phyloP scores from a whole-genome alignment of 2,797 vertebrate genomes.

The Apodemus agrarius region DNA sequence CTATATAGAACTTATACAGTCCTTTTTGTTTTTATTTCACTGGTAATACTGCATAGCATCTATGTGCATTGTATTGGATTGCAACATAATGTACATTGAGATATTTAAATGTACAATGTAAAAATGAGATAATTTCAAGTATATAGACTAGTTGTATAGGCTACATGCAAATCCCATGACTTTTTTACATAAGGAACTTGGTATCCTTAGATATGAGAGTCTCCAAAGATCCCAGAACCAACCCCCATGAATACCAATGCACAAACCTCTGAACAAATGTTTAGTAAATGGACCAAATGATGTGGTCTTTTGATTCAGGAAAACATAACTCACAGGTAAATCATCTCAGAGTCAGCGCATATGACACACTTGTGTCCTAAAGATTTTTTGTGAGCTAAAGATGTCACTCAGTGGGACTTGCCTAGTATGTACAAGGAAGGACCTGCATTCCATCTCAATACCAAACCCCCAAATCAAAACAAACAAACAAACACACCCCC shows the following conservation, averaged over 20 bases:
- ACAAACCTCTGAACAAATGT: not conserved
- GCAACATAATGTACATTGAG: not conserved
- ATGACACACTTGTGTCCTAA: not conserved
- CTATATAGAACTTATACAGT: not conserved
- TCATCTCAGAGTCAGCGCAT: not conserved
- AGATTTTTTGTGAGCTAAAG: not conserved
- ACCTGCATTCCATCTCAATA: not conserved
- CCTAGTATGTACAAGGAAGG: not conserved
- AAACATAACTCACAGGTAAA: slow-evolving; percentile 27
- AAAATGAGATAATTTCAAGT: not conserved
- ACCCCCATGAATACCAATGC: not conserved
- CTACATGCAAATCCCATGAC: not conserved
- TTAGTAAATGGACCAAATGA: not conserved
- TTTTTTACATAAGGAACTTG: not conserved
- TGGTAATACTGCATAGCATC: not conserved
- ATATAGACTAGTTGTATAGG: not conserved
- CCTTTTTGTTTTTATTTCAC: not conserved
- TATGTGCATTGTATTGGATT: not conserved
- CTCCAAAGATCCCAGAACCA: not conserved
- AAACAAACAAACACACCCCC: not conserved
- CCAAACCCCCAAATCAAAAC: not conserved
- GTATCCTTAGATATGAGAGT: not conserved
- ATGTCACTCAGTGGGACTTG: not conserved
- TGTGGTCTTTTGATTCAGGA: slow-evolving; percentile 16
- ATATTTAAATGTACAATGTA: not conserved